Percentiles rank a stretch among this genome's conserved stretches.
Conservation (phyloP, 2,113 vertebrate species). For the Bos indicus region DNA sequence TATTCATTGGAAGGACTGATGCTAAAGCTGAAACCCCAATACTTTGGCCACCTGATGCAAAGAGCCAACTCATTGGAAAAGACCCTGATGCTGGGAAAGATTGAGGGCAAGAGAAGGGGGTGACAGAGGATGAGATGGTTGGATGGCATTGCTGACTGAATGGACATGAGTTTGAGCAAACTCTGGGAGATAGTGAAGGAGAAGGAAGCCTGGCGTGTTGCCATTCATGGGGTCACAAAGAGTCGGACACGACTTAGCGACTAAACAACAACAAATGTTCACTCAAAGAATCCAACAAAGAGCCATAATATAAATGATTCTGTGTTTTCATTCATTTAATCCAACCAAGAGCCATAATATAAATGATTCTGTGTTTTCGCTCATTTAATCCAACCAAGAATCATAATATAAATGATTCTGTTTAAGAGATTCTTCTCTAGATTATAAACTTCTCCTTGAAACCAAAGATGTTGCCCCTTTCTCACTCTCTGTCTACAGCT, state of each 20-base stretch:
- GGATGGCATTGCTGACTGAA: neutral
- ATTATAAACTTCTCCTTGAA: neutral
- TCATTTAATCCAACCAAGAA: neutral
- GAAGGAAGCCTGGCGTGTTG: neutral
- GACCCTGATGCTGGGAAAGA: neutral
- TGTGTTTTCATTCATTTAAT: neutral
- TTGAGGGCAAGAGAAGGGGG: neutral
- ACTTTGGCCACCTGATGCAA: neutral
- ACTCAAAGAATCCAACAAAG: neutral
- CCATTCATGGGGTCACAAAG: neutral
- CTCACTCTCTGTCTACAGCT: neutral
- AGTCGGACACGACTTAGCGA: neutral
- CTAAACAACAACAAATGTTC: neutral
- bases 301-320: neutral
- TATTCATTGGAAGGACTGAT: neutral
- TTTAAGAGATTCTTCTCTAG: neutral
- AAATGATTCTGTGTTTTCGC: neutral
- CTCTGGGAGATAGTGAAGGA: neutral
- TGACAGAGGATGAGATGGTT: neutral
- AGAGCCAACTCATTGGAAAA: neutral
- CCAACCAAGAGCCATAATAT: neutral
- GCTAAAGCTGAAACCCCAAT: neutral
- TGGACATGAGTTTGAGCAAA: neutral
- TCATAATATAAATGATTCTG: neutral
- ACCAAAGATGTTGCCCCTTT: neutral